These are phyloP conservation scores for Anneissia japonica DNA, from an alignment of 35 echinoderm and acorn worm genomes.

Conservation along the genomic window DNA sequence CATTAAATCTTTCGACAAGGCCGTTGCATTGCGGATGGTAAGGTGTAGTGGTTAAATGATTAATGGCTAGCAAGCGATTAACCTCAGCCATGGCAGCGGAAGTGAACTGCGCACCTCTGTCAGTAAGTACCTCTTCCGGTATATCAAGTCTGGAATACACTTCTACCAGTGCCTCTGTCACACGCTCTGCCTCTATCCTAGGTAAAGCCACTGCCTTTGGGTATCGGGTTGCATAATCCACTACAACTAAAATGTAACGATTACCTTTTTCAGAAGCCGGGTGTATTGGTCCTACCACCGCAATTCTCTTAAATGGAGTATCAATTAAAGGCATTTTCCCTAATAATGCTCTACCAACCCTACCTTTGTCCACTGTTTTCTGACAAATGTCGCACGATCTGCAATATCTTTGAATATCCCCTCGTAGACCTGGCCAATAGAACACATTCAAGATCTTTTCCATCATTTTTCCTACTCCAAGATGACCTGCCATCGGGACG, in stretches of 20 bases:
- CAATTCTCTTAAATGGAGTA: slow-evolving; percentile 39
- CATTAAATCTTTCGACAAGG: slow-evolving; percentile 19
- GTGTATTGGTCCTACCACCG: slow-evolving; percentile 22
- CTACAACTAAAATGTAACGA: slow-evolving; percentile 5
- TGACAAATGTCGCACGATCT: slow-evolving; percentile 36
- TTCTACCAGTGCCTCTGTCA: no score
- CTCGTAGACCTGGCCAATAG: slow-evolving; percentile 38
- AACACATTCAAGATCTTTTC: slow-evolving; percentile 18
- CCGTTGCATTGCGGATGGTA: slow-evolving; percentile 27
- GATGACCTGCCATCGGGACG: slow-evolving; percentile 24
- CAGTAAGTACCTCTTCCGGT: no score
- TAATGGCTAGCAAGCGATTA: background rate
- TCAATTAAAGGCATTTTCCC: slow-evolving; percentile 48
- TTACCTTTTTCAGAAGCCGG: slow-evolving; percentile 10
- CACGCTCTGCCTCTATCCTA: no score
- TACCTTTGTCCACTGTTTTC: slow-evolving; percentile 26
- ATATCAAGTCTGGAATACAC: no score
- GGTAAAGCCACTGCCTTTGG: no score
- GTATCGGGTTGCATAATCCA: slow-evolving; percentile 5
- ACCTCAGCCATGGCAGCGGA: slow-evolving; percentile 22
- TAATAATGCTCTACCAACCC: slow-evolving; percentile 19
- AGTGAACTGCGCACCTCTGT: slow-evolving; percentile 3
- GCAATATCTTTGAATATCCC: slow-evolving; percentile 35
- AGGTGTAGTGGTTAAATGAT: slow-evolving; percentile 22
- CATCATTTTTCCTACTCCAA: slow-evolving; percentile 25